Evolutionary conservation across 30 jellyfish, hydroid and myxozoan genomes (phyloP).

Genomic region (Mastigias papua): DNA sequence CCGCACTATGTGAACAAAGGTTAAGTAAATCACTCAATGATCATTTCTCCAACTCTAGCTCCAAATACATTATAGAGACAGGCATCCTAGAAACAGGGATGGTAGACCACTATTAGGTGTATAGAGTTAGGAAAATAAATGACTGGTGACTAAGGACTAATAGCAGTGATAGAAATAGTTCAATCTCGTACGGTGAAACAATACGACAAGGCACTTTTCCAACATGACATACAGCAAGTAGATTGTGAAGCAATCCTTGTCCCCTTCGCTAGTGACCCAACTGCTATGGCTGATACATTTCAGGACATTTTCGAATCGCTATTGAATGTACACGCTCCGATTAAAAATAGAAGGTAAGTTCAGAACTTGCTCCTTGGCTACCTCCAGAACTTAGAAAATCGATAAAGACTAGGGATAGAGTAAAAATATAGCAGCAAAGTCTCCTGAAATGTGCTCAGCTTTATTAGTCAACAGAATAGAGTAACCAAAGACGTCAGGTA

Average conservation of each 20-base stretch:
- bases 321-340: slow-evolving; percentile 66
- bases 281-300: slow-evolving; percentile 52
- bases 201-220: slow-evolving; percentile 38
- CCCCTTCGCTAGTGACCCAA: slow-evolving; percentile 29
- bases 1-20: slow-evolving; percentile 8
- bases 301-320: slow-evolving; percentile 52
- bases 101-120: slow-evolving; percentile 36
- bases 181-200: slow-evolving; percentile 23
- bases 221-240: slow-evolving; percentile 42
- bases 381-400: slow-evolving; percentile 60
- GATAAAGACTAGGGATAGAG: slow-evolving; percentile 67
- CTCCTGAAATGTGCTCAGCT: slow-evolving; percentile 71
- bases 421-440: slow-evolving; percentile 48
- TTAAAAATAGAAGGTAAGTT: slow-evolving; percentile 58
- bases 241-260: slow-evolving; percentile 57
- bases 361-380: slow-evolving; percentile 70
- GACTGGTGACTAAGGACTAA: slow-evolving; percentile 19
- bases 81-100: slow-evolving; percentile 43
- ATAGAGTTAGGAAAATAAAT: slow-evolving; percentile 28
- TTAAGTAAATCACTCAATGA: slow-evolving; percentile 3
- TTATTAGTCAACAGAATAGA: slow-evolving; percentile 47
- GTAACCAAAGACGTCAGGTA: slow-evolving; percentile 45
- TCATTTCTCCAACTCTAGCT: slow-evolving; percentile 39
- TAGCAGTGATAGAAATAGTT: background rate
- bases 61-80: slow-evolving; percentile 16